These are phyloP conservation scores for Onchidella celtica DNA, from an alignment of 2,888 invertebrate species.

Conservation along the genomic window DNA sequence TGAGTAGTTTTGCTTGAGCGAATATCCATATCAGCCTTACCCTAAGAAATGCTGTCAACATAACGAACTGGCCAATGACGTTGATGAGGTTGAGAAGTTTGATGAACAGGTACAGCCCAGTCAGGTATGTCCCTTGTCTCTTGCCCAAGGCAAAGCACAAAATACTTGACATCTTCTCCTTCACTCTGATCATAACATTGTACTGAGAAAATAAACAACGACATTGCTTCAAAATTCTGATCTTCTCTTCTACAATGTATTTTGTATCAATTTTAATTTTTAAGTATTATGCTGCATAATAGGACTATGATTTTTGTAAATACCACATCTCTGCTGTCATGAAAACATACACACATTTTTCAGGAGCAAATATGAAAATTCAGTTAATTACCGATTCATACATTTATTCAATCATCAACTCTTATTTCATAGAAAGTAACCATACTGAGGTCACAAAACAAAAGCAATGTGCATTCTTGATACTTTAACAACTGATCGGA, in stretches of 20 bases:
- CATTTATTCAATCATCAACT: no score
- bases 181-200: constrained; percentile 64
- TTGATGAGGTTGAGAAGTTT: constrained; percentile 75
- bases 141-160: constrained; percentile 71
- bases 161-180: constrained; percentile 65
- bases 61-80: constrained; percentile 76
- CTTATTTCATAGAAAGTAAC: no score
- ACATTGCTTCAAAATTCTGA: neutral
- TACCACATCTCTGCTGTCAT: no score
- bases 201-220: constrained; percentile 52
- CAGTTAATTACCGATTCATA: no score
- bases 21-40: constrained; percentile 21
- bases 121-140: constrained; percentile 74
- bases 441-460: no score
- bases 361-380: no score
- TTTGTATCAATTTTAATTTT: neutral
- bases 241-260: neutral
- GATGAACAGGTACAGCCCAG: constrained; percentile 73
- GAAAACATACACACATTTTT: no score
- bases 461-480: no score
- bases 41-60: constrained; percentile 72
- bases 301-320: no score
- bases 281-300: no score
- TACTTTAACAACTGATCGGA: no score
- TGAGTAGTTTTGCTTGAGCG: no score